A percentile compares a stretch with the other conserved stretches of the same genome.
phyloP scores from a whole-genome alignment of 2,888 invertebrate species.

The Oxystoma pomonae region DNA sequence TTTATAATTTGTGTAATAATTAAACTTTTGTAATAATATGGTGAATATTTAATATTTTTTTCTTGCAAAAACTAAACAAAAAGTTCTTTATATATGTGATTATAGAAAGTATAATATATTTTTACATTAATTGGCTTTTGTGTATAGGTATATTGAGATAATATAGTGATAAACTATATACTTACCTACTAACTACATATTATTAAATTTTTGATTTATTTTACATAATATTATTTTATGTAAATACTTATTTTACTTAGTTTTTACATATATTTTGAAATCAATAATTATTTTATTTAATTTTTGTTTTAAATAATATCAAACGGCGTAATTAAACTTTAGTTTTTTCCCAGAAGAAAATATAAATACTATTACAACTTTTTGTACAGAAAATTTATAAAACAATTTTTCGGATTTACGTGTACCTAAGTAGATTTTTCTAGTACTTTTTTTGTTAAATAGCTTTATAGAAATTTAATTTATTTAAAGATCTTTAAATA shows the following conservation, averaged over 20 bases:
- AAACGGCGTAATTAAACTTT: background rate
- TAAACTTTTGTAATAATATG: no score
- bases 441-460: conserved; percentile 2
- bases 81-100: background rate
- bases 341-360: background rate
- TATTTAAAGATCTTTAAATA: no score
- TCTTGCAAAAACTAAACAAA: background rate
- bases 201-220: no score
- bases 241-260: background rate
- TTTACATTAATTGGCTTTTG: background rate
- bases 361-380: conserved; percentile 10
- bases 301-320: background rate
- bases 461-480: background rate
- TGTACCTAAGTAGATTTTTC: conserved; percentile 1
- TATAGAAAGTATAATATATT: background rate
- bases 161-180: background rate
- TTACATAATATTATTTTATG: background rate
- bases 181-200: no score
- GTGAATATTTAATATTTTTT: background rate
- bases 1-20: no score
- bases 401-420: conserved; percentile 3
- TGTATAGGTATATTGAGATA: background rate
- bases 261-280: background rate
- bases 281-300: background rate
- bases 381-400: conserved; percentile 1